These are phyloP conservation scores for Ceratina japonica DNA, from an alignment of 1,140 invertebrate species.

Conservation along the genomic window DNA sequence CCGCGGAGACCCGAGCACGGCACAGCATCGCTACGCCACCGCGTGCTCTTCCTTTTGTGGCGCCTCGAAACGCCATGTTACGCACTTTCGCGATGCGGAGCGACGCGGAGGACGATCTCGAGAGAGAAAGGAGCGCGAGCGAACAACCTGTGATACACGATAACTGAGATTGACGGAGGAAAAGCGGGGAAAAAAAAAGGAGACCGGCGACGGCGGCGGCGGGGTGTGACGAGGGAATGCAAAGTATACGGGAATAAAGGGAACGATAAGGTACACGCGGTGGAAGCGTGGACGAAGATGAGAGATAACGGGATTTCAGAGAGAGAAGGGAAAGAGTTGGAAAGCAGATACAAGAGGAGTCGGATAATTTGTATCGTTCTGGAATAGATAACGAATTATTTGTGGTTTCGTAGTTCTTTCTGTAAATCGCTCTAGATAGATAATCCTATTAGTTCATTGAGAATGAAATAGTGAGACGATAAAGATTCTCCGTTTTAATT, in stretches of 20 bases:
- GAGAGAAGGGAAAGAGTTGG: background rate
- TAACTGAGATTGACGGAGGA: slow-evolving; percentile 22
- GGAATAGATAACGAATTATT: background rate
- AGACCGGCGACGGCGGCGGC: background rate
- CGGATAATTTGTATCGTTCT: background rate
- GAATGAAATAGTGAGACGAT: no score
- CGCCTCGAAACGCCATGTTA: slow-evolving; percentile 41
- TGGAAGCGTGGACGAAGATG: background rate
- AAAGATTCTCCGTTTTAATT: no score
- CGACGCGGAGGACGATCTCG: slow-evolving; percentile 33
- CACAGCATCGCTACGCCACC: background rate
- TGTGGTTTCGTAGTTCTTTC: background rate
- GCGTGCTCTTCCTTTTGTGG: slow-evolving; percentile 44
- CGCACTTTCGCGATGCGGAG: slow-evolving; percentile 36
- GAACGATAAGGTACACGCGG: slow-evolving; percentile 4
- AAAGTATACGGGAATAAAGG: background rate
- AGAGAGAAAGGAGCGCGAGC: slow-evolving; percentile 39
- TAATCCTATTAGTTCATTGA: background rate
- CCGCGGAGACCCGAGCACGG: background rate
- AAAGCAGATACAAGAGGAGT: background rate
- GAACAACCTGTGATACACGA: slow-evolving; percentile 19
- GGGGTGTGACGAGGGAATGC: background rate
- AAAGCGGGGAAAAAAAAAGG: background rate
- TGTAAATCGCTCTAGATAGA: background rate
- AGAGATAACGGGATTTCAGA: slow-evolving; percentile 2